These are phyloP conservation scores for Pandemis heparana DNA, from an alignment of 2,888 invertebrate species.

Conservation along the genomic window DNA sequence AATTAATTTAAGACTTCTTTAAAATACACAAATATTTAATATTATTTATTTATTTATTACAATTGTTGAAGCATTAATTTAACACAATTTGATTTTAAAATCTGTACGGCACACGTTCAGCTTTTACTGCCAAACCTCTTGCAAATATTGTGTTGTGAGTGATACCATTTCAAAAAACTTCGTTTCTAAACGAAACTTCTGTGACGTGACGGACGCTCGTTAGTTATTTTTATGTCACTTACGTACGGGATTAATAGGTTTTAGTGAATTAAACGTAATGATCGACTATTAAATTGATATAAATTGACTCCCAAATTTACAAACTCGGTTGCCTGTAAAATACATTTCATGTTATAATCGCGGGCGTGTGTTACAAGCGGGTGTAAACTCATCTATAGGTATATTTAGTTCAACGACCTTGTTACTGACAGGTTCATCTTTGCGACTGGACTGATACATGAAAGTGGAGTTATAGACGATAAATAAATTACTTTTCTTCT, in stretches of 20 bases:
- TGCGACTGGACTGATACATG: conserved; percentile 79
- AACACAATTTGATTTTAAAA: background rate
- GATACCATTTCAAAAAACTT: conserved; percentile 30
- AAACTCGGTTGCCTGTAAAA: conserved; percentile 45
- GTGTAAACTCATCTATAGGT: conserved; percentile 76
- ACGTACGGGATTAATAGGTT: conserved; percentile 54
- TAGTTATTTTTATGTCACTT: conserved; percentile 66
- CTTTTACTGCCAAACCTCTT: background rate
- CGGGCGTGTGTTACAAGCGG: conserved; percentile 57
- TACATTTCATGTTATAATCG: conserved; percentile 55
- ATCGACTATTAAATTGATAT: conserved; percentile 34
- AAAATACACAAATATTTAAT: background rate
- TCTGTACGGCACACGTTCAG: background rate
- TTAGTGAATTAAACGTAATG: conserved; percentile 55
- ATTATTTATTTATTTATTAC: background rate
- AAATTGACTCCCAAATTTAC: conserved; percentile 7
- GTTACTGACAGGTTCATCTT: conserved; percentile 86
- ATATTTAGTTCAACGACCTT: conserved; percentile 86
- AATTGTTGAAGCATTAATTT: background rate
- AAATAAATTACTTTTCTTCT: conserved; percentile 59
- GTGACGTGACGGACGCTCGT: conserved; percentile 61
- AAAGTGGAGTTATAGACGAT: conserved; percentile 75
- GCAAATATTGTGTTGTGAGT: background rate
- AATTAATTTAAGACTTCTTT: background rate
- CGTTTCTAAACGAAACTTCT: conserved; percentile 55